Base-by-base conservation (phyloP, 2,888 invertebrate species). In the Polydrusus pterygomalis region DNA sequence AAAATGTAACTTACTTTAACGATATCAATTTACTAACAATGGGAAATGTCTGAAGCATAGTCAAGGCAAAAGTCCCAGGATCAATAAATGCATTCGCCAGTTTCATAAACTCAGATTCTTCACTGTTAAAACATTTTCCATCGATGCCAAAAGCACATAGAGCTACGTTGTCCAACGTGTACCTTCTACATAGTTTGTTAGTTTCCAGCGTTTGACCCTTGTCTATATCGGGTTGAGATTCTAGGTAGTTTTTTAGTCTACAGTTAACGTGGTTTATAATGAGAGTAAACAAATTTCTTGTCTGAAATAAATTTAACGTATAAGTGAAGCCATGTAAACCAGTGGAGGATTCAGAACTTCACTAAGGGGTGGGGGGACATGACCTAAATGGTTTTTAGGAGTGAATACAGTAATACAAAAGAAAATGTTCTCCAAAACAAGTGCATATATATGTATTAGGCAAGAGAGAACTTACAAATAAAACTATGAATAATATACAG, bases 261-360 rank as follows among this genome's bases (percentile, higher is more conserved):
- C 85, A 79, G 10, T 88, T 86, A 7, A 89, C 89, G 18, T 88
- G 85, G 15, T 84, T 82, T 8, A 1, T 34, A 10, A 91, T 87
- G 3, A 90, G 84, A 0, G 88, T 87, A 75, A 89, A 89, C 80
- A 90, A 88, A 0, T 88, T 83, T 79, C 90, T 91, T 34, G 89
- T 86, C 86, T 86, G 54, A 62, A 82, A 83, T 17, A 30, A 49
- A 67, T 15, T 13, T 43, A 43, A 43, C n/a, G 10, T 43, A 13
- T n/a, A 40, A n/a, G n/a, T n/a, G n/a, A n/a, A n/a, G n/a, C n/a
- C n/a, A n/a, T n/a, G n/a, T n/a, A n/a, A n/a, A n/a, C n/a, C n/a
- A n/a, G n/a, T n/a, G n/a, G n/a, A n/a, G n/a, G n/a, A n/a, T n/a
- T n/a, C n/a, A n/a, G n/a, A n/a, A n/a, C n/a, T n/a, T n/a, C n/a